Evolutionary conservation across 2,888 invertebrate genomes (phyloP), one percentile per base, ranked within the genome.

Genomic region (Cremastinae sp.): DNA sequence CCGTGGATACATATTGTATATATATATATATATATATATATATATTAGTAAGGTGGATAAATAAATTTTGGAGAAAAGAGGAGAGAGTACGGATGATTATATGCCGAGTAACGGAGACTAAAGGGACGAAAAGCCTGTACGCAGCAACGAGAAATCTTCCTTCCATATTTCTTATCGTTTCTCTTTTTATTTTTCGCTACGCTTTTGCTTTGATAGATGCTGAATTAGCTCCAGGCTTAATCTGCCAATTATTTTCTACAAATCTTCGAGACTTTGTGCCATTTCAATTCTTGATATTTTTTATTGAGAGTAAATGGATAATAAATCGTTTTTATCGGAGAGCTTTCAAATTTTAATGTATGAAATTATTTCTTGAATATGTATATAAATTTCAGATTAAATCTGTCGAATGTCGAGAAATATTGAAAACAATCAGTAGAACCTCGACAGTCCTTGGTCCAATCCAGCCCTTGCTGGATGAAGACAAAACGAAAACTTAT

Each of bases 81-180:
- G 56, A 71, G 68, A 53, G 64, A 78, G 80, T 64, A 59, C 75
- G 73, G 80, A 74, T 79, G 81, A 81, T 81, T 81, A 81, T 81
- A 79, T 80, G 79, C 75, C 75, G 66, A 71, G 71, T 77, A 79
- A 53, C 53, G 68, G 75, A 59, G 69, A 68, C 43, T 70, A 62
- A 53, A 72, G 62, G 62, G 64, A 59, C 56, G 58, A 72, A 59
- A 69, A 53, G 62, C 69, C 69, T 65, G 61, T 56, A 61, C 64
- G 49, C 49, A 43, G 58, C 47, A 28, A 28, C 28, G 28, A 28
- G 47, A 39, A 55, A 73, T 28, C 68, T 74, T 64, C 72, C 62
- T 64, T 55, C 74, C 1, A 3, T 39, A 8, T n/a, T n/a, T 58
- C 18, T 58, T 58, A 28, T 28, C 28, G 28, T 28, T 5, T 28